These are phyloP conservation scores for Cynopterus sphinx DNA, from an alignment of 2,797 vertebrate genomes.

Conservation along the genomic window DNA sequence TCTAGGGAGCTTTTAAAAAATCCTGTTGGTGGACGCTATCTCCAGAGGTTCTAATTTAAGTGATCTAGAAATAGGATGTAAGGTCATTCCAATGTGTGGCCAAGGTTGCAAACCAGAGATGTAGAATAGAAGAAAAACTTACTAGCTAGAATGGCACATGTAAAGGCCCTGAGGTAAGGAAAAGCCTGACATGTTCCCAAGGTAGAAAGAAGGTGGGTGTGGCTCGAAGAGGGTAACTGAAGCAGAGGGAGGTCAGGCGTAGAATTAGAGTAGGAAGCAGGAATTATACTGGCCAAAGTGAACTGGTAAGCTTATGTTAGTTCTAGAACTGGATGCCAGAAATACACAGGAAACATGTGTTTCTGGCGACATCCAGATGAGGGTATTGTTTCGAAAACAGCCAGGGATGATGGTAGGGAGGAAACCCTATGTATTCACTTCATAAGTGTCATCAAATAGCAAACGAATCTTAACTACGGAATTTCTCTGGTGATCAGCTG, in stretches of 20 bases:
- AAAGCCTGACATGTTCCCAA: background rate
- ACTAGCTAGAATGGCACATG: background rate
- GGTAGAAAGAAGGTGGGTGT: background rate
- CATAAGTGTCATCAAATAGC: background rate
- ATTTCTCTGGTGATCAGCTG: conserved; percentile 70
- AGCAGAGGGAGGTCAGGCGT: background rate
- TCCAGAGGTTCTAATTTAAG: background rate
- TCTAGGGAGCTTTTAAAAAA: background rate
- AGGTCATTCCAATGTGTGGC: background rate
- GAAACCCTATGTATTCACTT: background rate
- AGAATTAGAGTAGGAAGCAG: background rate
- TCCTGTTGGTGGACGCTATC: background rate
- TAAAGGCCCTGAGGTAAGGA: background rate
- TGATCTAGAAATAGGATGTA: background rate
- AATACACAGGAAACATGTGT: background rate
- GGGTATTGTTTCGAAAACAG: background rate
- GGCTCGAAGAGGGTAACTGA: background rate
- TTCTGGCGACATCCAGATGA: background rate
- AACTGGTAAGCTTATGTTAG: background rate
- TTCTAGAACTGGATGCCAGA: background rate
- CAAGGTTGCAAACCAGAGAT: background rate
- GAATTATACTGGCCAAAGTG: background rate
- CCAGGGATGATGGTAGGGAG: background rate
- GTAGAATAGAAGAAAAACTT: background rate
- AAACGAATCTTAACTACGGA: conserved; percentile 62